Conservation (phyloP, 2,113 vertebrate species). For the Platysternon megacephalum region DNA sequence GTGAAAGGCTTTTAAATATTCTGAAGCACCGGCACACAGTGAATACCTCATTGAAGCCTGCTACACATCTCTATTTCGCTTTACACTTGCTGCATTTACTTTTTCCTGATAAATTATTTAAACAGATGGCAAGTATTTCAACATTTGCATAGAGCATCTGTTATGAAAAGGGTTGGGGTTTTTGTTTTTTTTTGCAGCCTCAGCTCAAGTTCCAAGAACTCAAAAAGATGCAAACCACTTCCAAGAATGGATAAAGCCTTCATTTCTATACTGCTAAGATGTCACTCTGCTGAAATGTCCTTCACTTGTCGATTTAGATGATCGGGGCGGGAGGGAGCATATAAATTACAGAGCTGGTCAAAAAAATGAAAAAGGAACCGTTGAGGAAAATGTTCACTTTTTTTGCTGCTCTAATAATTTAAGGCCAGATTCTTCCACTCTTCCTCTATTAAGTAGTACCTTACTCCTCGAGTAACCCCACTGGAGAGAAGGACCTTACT, state of each 20-base stretch:
- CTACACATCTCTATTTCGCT: constrained; percentile 6
- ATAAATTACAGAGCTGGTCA: constrained; percentile 7
- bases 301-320: constrained; percentile 48
- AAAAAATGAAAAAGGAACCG: not conserved
- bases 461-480: not conserved
- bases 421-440: not conserved
- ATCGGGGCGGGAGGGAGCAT: constrained; percentile 12
- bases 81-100: not conserved
- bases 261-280: constrained; percentile 52
- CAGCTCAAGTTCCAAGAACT: constrained; percentile 65
- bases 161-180: not conserved
- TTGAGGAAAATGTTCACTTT: not conserved
- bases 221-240: constrained; percentile 37
- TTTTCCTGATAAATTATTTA: constrained; percentile 46
- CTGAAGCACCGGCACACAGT: not conserved
- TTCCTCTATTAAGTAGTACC: not conserved
- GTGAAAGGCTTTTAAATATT: not conserved
- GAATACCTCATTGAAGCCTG: constrained; percentile 7
- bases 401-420: not conserved
- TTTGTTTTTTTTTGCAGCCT: constrained; percentile 32
- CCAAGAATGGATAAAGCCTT: constrained; percentile 55
- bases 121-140: constrained; percentile 69
- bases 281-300: constrained; percentile 55
- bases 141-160: constrained; percentile 73
- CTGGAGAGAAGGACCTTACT: not conserved